A percentile compares a stretch with the other conserved stretches of the same genome.
phyloP scores from a whole-genome alignment of 2,113 vertebrate species.

The Oncorhynchus mykiss region DNA sequence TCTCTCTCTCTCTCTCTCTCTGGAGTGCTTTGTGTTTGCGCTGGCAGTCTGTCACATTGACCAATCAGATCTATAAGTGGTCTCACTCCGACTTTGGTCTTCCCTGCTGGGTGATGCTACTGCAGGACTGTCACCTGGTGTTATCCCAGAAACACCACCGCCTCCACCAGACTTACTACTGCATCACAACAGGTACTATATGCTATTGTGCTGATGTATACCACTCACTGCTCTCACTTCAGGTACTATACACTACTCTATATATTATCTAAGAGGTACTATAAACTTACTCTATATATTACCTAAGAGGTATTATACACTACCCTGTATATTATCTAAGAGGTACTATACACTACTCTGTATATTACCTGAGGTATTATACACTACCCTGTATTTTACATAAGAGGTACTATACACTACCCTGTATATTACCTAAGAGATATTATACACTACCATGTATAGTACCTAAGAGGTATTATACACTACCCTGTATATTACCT shows the following conservation, averaged over 20 bases:
- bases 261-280: background rate
- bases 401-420: background rate
- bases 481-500: too few relatives aligned
- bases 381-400: background rate
- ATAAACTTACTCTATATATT: background rate
- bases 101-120: conserved; percentile 72
- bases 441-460: background rate
- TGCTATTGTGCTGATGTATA: too few relatives aligned
- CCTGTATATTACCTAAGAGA: background rate
- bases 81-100: conserved; percentile 78
- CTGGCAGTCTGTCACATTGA: conserved; percentile 74
- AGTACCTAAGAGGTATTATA: background rate
- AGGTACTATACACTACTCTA: background rate
- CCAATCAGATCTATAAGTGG: conserved; percentile 83
- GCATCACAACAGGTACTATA: conserved; percentile 76
- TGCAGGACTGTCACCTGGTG: conserved; percentile 77
- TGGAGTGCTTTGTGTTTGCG: conserved; percentile 73
- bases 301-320: background rate
- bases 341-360: background rate
- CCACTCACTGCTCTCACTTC: too few relatives aligned
- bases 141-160: conserved; percentile 78
- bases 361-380: background rate
- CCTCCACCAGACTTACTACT: conserved; percentile 80
- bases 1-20: background rate
- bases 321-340: background rate